A percentile compares a stretch with the other conserved stretches of the same genome.
Evolutionary conservation across 1,140 invertebrate species (phyloP).

Genomic region (Neodiprion pinetum): DNA sequence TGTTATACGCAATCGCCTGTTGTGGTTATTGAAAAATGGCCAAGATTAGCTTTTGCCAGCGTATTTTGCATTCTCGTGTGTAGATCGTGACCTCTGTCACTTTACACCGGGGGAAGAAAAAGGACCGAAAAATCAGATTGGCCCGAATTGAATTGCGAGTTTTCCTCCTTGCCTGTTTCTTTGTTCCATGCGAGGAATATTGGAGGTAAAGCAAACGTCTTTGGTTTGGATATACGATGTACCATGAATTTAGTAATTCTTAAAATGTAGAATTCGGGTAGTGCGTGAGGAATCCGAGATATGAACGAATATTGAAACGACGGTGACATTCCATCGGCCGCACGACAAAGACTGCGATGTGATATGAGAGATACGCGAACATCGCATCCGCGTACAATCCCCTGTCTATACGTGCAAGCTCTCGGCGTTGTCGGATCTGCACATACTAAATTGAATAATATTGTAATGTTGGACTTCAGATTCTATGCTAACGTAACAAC

Average conservation of each 20-base stretch:
- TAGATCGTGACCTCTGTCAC: no score
- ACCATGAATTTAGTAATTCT: background rate
- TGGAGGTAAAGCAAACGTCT: background rate
- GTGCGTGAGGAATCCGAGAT: constrained; percentile 3
- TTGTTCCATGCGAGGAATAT: no score
- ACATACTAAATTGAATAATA: constrained; percentile 49
- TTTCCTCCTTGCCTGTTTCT: no score
- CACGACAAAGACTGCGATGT: constrained; percentile 5
- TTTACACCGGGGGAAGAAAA: no score
- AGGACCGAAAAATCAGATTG: no score
- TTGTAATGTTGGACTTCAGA: constrained; percentile 51
- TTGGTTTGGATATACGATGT: background rate
- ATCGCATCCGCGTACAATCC: no score
- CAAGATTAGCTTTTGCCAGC: no score
- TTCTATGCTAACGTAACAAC: constrained; percentile 32
- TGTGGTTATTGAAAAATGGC: no score
- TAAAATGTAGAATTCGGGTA: background rate
- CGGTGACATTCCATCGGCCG: background rate
- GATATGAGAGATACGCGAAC: background rate
- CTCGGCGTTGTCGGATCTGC: constrained; percentile 2
- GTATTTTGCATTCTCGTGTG: no score
- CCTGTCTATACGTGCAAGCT: background rate
- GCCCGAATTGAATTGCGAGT: no score
- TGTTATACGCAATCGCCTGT: no score
- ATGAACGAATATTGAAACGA: constrained; percentile 5